Conservation (phyloP, 2,113 vertebrate genomes). For the Scalopus aquaticus region DNA sequence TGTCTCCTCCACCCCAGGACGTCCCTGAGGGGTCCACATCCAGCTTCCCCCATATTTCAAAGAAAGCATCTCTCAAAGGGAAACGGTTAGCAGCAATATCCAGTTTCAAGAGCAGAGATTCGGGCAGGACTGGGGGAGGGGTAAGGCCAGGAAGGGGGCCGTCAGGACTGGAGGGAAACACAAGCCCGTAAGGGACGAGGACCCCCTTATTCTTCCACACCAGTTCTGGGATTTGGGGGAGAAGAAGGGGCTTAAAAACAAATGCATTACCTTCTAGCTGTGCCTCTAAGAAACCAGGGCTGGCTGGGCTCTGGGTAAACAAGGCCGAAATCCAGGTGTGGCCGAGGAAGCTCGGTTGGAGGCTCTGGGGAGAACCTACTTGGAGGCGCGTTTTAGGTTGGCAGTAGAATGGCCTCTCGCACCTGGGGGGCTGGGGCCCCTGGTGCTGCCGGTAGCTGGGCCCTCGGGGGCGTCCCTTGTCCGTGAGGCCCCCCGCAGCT, state of each 20-base stretch:
- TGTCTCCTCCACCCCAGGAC: background rate
- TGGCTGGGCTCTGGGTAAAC: too few relatives aligned
- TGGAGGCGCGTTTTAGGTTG: too few relatives aligned
- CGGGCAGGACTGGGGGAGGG: background rate
- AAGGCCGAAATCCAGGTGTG: too few relatives aligned
- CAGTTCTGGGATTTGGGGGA: too few relatives aligned
- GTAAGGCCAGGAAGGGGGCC: accelerated
- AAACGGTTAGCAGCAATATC: background rate
- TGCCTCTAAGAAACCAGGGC: background rate
- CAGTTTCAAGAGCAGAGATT: background rate
- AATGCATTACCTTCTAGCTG: background rate
- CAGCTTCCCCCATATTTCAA: background rate
- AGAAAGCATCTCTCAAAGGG: background rate
- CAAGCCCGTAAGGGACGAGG: background rate
- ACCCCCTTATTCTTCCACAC: background rate
- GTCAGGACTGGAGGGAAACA: background rate
- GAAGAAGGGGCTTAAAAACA: background rate
- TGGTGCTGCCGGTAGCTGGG: too few relatives aligned
- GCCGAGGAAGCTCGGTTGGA: too few relatives aligned
- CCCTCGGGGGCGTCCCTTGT: too few relatives aligned
- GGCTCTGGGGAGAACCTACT: too few relatives aligned
- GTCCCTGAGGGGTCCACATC: background rate
- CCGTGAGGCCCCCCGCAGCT: too few relatives aligned
- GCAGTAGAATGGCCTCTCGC: too few relatives aligned
- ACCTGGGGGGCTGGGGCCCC: too few relatives aligned